Percentiles rank a stretch among this genome's conserved stretches.
phyloP scores from a whole-genome alignment of 2,888 invertebrate genomes.

The Pimpla rufipes region DNA sequence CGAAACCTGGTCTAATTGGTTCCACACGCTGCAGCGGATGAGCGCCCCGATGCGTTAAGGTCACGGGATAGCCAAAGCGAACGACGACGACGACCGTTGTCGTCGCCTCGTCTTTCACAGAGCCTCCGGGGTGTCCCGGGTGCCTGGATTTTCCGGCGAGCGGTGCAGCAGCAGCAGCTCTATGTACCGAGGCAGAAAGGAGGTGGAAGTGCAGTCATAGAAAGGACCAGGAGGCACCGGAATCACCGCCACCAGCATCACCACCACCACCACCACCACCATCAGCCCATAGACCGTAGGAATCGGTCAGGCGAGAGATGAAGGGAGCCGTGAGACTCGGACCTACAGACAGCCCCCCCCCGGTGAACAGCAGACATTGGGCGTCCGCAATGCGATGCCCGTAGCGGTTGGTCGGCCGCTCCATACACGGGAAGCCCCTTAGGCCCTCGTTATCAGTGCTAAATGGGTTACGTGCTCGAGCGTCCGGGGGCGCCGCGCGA shows the following conservation, averaged over 20 bases:
- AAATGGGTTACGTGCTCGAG: slow-evolving; percentile 72
- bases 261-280: neutral
- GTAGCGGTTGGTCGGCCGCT: slow-evolving; percentile 42
- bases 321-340: slow-evolving; percentile 20
- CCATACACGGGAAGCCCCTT: slow-evolving; percentile 66
- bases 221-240: slow-evolving; percentile 7
- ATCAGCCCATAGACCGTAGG: neutral
- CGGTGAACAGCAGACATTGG: slow-evolving; percentile 17
- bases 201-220: slow-evolving; percentile 5
- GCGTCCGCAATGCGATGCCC: slow-evolving; percentile 31
- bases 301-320: slow-evolving; percentile 6
- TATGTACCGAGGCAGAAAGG: slow-evolving; percentile 11
- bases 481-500: slow-evolving; percentile 40
- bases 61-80: neutral
- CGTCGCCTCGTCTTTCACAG: neutral
- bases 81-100: neutral
- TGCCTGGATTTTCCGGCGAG: neutral
- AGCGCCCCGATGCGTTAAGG: neutral
- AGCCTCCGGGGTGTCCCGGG: too few species aligned
- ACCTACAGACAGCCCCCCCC: neutral
- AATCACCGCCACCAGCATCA: neutral
- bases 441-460: slow-evolving; percentile 73
- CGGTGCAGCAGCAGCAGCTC: neutral
- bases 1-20: slow-evolving; percentile 22
- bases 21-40: slow-evolving; percentile 13